Evolutionary conservation across 2,888 invertebrate genomes (phyloP).

Genomic region (Xylophagus ater): DNA sequence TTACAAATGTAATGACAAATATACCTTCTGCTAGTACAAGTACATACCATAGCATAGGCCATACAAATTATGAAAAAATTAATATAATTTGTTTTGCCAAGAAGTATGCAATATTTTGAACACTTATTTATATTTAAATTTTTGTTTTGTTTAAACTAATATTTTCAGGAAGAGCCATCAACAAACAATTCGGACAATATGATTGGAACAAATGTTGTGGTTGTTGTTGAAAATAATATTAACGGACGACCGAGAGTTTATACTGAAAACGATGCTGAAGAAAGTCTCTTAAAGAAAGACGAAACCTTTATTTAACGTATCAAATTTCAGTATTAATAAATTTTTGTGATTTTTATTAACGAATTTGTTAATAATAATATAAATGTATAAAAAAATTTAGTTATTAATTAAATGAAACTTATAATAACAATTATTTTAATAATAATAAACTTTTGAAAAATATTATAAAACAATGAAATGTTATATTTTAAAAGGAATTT

Average conservation of each 20-base stretch:
- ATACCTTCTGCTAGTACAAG: too few species aligned
- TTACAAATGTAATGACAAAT: too few species aligned
- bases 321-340: constrained; percentile 3
- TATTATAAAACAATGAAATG: constrained; percentile 1
- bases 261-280: constrained; percentile 27
- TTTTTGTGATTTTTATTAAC: too few species aligned
- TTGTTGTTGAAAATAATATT: constrained; percentile 30
- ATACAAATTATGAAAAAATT: too few species aligned
- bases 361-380: too few species aligned
- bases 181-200: constrained; percentile 19
- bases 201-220: constrained; percentile 28
- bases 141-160: too few species aligned
- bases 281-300: constrained; percentile 27
- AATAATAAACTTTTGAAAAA: constrained; percentile 5
- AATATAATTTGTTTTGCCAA: too few species aligned
- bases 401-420: not conserved
- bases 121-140: too few species aligned
- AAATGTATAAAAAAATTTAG: not conserved
- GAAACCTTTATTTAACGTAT: constrained; percentile 30
- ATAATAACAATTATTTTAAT: constrained; percentile 1
- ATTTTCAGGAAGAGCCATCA: constrained; percentile 13
- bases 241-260: constrained; percentile 27
- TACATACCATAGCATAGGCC: too few species aligned
- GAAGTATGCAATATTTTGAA: too few species aligned
- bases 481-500: constrained; percentile 6